phyloP scores from a whole-genome alignment of 2,113 vertebrate genomes.

The Ctenodactylus gundi region DNA sequence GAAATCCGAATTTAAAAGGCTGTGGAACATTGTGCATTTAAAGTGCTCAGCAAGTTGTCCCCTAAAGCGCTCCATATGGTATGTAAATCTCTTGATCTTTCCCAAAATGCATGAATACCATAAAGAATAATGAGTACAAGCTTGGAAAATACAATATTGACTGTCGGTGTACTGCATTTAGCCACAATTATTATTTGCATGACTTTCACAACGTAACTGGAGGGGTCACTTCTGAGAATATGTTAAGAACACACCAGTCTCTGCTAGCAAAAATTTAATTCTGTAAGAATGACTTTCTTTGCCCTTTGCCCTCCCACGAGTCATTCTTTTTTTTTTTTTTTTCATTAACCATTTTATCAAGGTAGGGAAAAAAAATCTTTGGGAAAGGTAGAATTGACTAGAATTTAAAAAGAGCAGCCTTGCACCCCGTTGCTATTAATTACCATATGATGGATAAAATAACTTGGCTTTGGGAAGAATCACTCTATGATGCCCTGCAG shows the following conservation, averaged over 20 bases:
- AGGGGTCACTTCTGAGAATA: slow-evolving; percentile 82
- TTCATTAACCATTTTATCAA: slow-evolving; percentile 46
- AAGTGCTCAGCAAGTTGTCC: slow-evolving; percentile 87
- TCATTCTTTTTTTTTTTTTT: slow-evolving; percentile 33
- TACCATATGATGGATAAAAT: slow-evolving; percentile 59
- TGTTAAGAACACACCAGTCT: slow-evolving; percentile 83
- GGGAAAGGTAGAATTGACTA: slow-evolving; percentile 66
- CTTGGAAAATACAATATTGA: slow-evolving; percentile 87
- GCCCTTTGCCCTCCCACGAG: slow-evolving; percentile 73
- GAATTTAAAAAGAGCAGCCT: slow-evolving; percentile 58
- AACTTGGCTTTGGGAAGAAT: slow-evolving; percentile 53
- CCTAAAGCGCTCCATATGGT: slow-evolving; percentile 88
- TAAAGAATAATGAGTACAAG: slow-evolving; percentile 86
- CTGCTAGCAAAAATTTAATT: slow-evolving; percentile 83
- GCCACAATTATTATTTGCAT: slow-evolving; percentile 85
- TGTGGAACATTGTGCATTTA: slow-evolving; percentile 83
- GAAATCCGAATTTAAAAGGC: slow-evolving; percentile 85
- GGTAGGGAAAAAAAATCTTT: slow-evolving; percentile 45
- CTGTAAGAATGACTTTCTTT: slow-evolving; percentile 81
- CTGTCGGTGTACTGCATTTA: slow-evolving; percentile 83
- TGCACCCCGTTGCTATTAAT: slow-evolving; percentile 61
- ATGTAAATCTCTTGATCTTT: slow-evolving; percentile 89
- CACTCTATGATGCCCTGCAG: slow-evolving; percentile 54
- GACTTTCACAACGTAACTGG: slow-evolving; percentile 83
- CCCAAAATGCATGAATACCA: slow-evolving; percentile 86